Base-by-base conservation (phyloP, 2,113 vertebrate genomes). In the Danionella cerebrum region DNA sequence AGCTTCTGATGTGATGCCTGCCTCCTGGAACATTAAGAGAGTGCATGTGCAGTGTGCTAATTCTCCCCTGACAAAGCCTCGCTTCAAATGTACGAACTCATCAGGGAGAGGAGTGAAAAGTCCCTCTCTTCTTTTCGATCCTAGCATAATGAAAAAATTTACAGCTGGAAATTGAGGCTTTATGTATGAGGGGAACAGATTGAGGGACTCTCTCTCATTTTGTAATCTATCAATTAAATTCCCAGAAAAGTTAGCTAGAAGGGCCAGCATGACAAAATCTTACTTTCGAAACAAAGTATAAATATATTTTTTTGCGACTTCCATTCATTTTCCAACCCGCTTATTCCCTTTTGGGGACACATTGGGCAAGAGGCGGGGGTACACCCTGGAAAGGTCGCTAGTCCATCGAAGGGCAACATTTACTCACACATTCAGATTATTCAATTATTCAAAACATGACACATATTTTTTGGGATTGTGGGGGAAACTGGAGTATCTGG, bases 11-110 rank as follows among this genome's bases (percentile, higher is more conserved):
- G 79, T 72, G 78, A 82, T 78, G 78, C 69, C 75, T 69, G 62
- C 76, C 27, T 50, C 29, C 72, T 63, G 58, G 70, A 70, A 73
- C 79, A 78, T 71, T 67, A 78, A 68, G 81, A 77, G 79, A 66
- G 73, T 75, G 72, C 83, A 82, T 83, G 84, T 73, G 80, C 66
- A 48, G 82, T 81, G 80, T 86, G 80, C 83, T 86, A 85, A 88
- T 88, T 88, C 83, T 70, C 72, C 9, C 53, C 77, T 80, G 83
- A 87, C 85, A 89, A 86, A 86, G 84, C 79, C 78, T 73, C 83
- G 83, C 82, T 86, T 86, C 83, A 84, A 87, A 86, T 83, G 79
- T 84, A 84, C 85, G 85, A 87, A 84, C 82, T 81, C 85, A 86
- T 86, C 85, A 84, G 80, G 70, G 67, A 74, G 72, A 78, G 73